Evolutionary conservation across 92 coral and sea anemone genomes (phyloP), one percentile per base, ranked within the genome.

Genomic region (Montipora capitata): DNA sequence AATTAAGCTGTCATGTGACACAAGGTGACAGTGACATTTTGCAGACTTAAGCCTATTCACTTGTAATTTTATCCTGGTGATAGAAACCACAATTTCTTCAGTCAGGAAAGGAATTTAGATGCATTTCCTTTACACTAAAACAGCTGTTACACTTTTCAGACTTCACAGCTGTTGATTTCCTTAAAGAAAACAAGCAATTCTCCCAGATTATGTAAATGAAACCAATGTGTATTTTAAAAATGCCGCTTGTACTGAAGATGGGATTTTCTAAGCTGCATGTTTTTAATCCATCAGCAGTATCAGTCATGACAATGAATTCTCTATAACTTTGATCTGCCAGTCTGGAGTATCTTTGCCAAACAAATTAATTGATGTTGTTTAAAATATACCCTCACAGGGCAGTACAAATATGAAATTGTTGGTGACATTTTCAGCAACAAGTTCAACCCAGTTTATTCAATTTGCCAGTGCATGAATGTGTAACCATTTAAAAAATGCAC

Each of bases 101-200:
- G 86, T 90, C 88, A 85, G 94, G 90, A 78, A 80, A 90, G 74
- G 90, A 90, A 90, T 90, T 85, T 90, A 86, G 84, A 82, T 84
- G 90, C 87, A 57, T 90, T 79, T 79, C 71, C 80, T 74, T 72
- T 68, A 51, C 52, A 85, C 79, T 90, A 85, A 52, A 73, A 49
- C 94, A 85, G 94, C 85, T 90, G 94, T 90, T 90, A 66, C 67
- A 48, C 44, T 70, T 38, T 85, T 76, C 43, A 68, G 58, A 17
- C 89, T 43, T 85, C 68, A 77, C 75, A 59, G 67, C 89, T 77
- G 84, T 35, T 43, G 14, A 7, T 74, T 63, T 10, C 7, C 77
- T 39, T 45, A n/a, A 56, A 52, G 71, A 73, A 83, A 72, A 5
- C n/a, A 58, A 35, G 43, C 69, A 59, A 12, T 72, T 83, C 51